A percentile compares a stretch with the other conserved stretches of the same genome.
These are phyloP conservation scores for Gallinago jamesoni DNA, from an alignment of 2,113 vertebrate species.

Conservation along the genomic window DNA sequence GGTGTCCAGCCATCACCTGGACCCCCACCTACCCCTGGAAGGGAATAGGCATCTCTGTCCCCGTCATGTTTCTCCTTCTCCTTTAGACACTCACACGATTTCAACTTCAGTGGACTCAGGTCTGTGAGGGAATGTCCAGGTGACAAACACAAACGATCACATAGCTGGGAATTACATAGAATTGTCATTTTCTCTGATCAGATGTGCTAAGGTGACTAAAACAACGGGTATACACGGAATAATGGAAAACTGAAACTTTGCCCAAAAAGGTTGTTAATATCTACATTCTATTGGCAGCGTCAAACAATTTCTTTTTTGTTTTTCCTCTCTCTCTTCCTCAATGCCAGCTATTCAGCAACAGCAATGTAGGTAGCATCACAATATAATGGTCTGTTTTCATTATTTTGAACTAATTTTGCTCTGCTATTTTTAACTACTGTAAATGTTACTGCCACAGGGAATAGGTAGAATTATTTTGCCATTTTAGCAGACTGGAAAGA, in stretches of 20 bases:
- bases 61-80: neutral
- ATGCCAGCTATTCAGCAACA: neutral
- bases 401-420: slow-evolving; percentile 17
- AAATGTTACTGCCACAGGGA: slow-evolving; percentile 39
- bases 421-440: slow-evolving; percentile 50
- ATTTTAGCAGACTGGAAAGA: slow-evolving; percentile 41
- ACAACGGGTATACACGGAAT: neutral
- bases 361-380: neutral
- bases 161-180: neutral
- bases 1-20: neutral
- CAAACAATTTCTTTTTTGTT: neutral
- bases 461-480: slow-evolving; percentile 49
- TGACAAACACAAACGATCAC: neutral
- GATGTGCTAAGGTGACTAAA: neutral
- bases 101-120: neutral
- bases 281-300: neutral
- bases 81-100: neutral
- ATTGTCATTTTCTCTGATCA: neutral
- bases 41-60: neutral
- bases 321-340: neutral
- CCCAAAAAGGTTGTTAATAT: neutral
- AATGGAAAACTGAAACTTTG: neutral
- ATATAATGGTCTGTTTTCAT: slow-evolving; percentile 9
- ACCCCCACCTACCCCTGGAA: neutral
- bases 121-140: neutral